Evolutionary conservation across 2,113 vertebrate genomes (phyloP).

Genomic region (Ifrita kowaldi): DNA sequence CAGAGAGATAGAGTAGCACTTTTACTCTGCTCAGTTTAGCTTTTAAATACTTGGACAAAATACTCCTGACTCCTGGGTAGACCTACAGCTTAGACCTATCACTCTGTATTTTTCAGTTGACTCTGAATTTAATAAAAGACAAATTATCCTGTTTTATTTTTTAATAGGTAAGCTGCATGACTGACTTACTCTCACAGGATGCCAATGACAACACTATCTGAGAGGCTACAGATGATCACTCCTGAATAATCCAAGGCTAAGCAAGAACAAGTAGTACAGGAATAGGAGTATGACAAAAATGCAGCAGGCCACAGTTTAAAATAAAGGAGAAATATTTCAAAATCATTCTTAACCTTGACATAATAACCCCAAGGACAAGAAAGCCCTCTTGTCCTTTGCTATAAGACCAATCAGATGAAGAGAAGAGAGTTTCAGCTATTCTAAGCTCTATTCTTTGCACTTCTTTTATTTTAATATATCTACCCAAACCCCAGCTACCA

Average conservation of each 20-base stretch:
- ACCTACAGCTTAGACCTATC: not conserved
- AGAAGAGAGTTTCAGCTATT: not conserved
- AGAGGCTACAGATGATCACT: not conserved
- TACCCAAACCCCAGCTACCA: not conserved
- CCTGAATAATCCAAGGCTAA: not conserved
- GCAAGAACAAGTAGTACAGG: not conserved
- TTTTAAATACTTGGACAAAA: not conserved
- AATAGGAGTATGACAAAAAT: not conserved
- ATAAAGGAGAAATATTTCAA: not conserved
- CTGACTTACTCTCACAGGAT: not conserved
- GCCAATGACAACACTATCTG: not conserved
- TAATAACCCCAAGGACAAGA: not conserved
- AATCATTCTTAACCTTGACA: not conserved
- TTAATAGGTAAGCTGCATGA: not conserved
- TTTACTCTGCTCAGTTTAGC: not conserved
- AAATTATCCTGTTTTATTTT: not conserved
- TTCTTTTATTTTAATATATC: not conserved
- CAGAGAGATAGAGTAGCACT: not conserved
- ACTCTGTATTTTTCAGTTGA: not conserved
- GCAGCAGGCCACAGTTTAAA: not conserved
- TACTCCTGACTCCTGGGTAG: not conserved
- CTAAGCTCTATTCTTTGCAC: not conserved
- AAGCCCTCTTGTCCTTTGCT: not conserved
- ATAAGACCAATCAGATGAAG: not conserved
- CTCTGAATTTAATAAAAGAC: not conserved